A percentile compares a stretch with the other conserved stretches of the same genome.
Evolutionary conservation across 1,140 invertebrate species (phyloP).

Genomic region (Nymphalis io): DNA sequence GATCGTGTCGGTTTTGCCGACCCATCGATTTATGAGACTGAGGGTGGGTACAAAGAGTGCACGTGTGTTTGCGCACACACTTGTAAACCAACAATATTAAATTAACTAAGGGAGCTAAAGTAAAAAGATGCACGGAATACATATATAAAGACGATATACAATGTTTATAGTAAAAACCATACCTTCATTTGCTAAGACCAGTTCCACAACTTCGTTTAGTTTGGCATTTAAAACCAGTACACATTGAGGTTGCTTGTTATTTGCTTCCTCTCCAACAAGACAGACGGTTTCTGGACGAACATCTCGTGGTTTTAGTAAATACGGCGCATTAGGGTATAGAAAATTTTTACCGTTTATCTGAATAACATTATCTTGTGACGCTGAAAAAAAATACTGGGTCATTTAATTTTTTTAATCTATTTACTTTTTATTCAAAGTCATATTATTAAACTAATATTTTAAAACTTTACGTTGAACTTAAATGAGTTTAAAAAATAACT

Average conservation of each 20-base stretch:
- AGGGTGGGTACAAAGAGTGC: too few species aligned
- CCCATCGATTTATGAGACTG: too few species aligned
- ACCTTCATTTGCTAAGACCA: conserved; percentile 78
- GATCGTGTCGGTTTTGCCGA: too few species aligned
- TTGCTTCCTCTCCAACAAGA: conserved; percentile 60
- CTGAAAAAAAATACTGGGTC: conserved; percentile 43
- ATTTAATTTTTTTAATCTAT: background rate
- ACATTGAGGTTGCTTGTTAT: conserved; percentile 64
- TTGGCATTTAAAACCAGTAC: conserved; percentile 61
- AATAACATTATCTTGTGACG: conserved; percentile 54
- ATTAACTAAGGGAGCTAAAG: too few species aligned
- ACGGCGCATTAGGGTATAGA: conserved; percentile 69
- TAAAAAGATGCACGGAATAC: too few species aligned
- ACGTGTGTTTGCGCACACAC: too few species aligned
- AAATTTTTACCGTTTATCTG: conserved; percentile 78
- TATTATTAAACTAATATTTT: too few species aligned
- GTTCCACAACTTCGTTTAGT: conserved; percentile 61
- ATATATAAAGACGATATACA: background rate
- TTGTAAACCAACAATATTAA: too few species aligned
- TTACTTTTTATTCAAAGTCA: too few species aligned
- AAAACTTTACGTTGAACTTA: too few species aligned
- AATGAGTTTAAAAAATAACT: too few species aligned
- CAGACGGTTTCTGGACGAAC: conserved; percentile 57
- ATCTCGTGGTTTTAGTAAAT: conserved; percentile 59
- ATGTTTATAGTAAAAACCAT: background rate